Evolutionary conservation across 2,113 vertebrate genomes (phyloP).

Genomic region (Pomatorhinus ruficollis): DNA sequence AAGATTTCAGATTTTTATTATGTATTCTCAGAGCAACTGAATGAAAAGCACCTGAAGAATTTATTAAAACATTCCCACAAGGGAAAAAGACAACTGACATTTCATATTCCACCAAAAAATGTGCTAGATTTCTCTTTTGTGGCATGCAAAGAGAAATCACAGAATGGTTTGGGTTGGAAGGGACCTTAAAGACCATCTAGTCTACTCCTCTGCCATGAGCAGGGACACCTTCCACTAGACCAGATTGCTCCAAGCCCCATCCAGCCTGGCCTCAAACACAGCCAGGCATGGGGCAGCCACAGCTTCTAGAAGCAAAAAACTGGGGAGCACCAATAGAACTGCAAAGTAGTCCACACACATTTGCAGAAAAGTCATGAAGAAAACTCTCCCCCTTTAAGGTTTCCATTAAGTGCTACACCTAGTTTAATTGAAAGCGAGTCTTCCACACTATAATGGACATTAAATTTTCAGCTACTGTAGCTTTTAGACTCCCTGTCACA

Average conservation of each 20-base stretch:
- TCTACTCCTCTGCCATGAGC: background rate
- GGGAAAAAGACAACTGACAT: background rate
- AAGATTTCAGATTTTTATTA: background rate
- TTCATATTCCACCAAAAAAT: background rate
- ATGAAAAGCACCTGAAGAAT: background rate
- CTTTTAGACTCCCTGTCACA: background rate
- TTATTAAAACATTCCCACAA: background rate
- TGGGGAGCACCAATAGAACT: accelerated
- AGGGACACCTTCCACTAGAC: background rate
- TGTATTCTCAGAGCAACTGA: background rate
- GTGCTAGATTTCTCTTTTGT: background rate
- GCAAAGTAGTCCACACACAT: background rate
- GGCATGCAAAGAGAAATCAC: background rate
- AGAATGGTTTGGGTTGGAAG: background rate
- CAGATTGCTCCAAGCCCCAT: background rate
- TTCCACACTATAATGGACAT: background rate
- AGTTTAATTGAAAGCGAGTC: background rate
- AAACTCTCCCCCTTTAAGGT: background rate
- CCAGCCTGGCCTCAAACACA: background rate
- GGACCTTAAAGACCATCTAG: background rate
- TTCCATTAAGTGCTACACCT: background rate
- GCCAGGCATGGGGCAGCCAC: background rate
- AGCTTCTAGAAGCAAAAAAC: background rate
- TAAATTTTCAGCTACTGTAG: background rate
- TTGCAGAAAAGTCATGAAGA: background rate